Percentiles rank a stretch among this genome's conserved stretches.
These are phyloP conservation scores for Sicus ferrugineus DNA, from an alignment of 2,888 invertebrate species.

Conservation along the genomic window DNA sequence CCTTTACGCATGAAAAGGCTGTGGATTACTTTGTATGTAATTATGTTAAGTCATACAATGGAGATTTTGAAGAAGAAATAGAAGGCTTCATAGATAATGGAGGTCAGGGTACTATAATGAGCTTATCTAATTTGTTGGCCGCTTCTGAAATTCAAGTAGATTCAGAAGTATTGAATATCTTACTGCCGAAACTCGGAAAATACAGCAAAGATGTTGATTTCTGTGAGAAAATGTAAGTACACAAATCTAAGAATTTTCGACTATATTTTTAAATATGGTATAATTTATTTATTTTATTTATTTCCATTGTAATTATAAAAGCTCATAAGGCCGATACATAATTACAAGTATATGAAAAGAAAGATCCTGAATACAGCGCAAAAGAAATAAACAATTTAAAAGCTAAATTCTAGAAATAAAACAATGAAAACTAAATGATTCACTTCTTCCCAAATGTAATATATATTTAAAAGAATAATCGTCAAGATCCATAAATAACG, in stretches of 20 bases:
- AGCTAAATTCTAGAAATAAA: no score
- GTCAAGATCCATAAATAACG: no score
- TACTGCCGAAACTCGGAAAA: conserved; percentile 23
- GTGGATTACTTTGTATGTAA: conserved; percentile 43
- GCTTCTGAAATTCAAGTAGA: not conserved
- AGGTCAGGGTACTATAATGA: conserved; percentile 40
- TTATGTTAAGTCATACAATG: conserved; percentile 6
- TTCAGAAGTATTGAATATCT: conserved; percentile 15
- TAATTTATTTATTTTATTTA: not conserved
- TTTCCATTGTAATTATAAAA: not conserved
- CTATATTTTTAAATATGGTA: not conserved
- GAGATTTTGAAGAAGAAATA: not conserved
- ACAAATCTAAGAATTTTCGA: not conserved
- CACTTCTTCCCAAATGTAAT: no score
- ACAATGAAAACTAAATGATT: no score
- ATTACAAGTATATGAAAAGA: not conserved
- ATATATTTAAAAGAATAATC: no score
- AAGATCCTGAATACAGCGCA: no score
- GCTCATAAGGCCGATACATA: not conserved
- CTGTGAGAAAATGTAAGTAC: conserved; percentile 29
- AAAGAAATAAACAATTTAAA: no score
- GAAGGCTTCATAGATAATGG: conserved; percentile 44
- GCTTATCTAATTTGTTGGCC: conserved; percentile 31
- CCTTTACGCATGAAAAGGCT: conserved; percentile 42
- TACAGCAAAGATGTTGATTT: conserved; percentile 15